Percentiles rank a stretch among this genome's conserved stretches.
Conservation (phyloP, 1,140 invertebrate species). For the Pomacea maculata region DNA sequence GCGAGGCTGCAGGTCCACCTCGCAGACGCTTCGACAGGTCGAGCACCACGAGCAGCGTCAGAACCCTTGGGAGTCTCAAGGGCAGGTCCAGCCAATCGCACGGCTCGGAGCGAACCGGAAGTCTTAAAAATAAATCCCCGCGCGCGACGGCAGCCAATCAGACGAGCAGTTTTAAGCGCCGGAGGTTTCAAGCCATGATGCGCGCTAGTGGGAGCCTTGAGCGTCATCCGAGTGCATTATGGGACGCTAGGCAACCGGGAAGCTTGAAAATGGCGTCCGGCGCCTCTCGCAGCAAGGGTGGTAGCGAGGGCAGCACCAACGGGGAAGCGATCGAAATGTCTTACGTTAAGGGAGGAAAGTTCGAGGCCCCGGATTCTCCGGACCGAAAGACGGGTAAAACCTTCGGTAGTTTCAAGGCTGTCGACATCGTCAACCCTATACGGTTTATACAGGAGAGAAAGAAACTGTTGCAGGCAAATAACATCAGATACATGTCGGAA, state of each 20-base stretch:
- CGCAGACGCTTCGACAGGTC: no score
- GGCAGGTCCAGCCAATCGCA: background rate
- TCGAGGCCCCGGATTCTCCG: background rate
- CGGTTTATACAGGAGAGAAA: conserved; percentile 12
- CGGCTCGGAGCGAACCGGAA: background rate
- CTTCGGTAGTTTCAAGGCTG: conserved; percentile 14
- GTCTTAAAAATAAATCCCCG: conserved; percentile 6
- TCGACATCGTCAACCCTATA: conserved; percentile 16
- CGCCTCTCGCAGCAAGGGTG: no score
- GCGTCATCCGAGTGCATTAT: conserved; percentile 21
- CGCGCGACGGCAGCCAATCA: background rate
- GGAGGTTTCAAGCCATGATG: background rate
- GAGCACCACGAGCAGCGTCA: no score
- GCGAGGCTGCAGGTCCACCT: no score
- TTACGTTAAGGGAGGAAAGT: background rate
- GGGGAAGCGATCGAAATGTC: background rate
- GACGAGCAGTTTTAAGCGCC: conserved; percentile 11
- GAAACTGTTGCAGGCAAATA: conserved; percentile 22
- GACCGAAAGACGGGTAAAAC: background rate
- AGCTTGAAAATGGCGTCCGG: conserved; percentile 11
- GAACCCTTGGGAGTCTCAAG: conserved; percentile 8
- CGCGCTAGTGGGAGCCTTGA: background rate
- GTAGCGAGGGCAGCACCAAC: no score
- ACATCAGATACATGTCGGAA: conserved; percentile 20
- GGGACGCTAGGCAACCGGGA: conserved; percentile 15